These are phyloP conservation scores for Chelonoidis abingdonii DNA, from an alignment of 2,113 vertebrate species.

Conservation along the genomic window DNA sequence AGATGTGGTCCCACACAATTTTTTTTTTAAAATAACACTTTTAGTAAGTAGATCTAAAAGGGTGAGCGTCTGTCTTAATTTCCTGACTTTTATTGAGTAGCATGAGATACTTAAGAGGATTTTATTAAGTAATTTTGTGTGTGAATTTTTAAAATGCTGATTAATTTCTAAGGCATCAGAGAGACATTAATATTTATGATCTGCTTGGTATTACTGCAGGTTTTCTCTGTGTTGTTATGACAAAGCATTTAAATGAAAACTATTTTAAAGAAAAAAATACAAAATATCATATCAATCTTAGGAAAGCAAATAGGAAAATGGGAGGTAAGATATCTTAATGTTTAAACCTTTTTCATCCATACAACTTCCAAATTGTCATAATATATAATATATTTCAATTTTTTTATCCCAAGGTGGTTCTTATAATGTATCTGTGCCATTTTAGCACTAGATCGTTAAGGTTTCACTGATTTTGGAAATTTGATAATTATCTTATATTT, in stretches of 20 bases:
- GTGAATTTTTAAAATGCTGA: constrained; percentile 4
- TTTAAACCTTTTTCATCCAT: background rate
- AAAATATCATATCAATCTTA: background rate
- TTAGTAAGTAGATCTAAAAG: background rate
- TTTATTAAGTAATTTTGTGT: constrained; percentile 1
- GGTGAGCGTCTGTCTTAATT: background rate
- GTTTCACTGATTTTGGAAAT: background rate
- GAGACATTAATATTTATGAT: constrained; percentile 21
- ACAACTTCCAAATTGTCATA: background rate
- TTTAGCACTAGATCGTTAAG: background rate
- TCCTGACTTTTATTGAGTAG: background rate
- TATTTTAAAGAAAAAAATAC: background rate
- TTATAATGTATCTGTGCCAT: background rate
- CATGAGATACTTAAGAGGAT: background rate
- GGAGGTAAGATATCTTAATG: background rate
- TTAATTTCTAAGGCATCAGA: background rate
- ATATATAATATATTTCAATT: background rate
- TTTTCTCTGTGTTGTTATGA: background rate
- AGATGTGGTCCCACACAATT: background rate
- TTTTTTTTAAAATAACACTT: constrained; percentile 2
- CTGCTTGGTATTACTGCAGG: background rate
- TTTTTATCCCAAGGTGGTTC: background rate
- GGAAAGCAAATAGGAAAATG: background rate
- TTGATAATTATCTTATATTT: background rate
- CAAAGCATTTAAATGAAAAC: constrained; percentile 16